Conservation (phyloP, 2,797 vertebrate species). For the Tiaroga cobitis region DNA sequence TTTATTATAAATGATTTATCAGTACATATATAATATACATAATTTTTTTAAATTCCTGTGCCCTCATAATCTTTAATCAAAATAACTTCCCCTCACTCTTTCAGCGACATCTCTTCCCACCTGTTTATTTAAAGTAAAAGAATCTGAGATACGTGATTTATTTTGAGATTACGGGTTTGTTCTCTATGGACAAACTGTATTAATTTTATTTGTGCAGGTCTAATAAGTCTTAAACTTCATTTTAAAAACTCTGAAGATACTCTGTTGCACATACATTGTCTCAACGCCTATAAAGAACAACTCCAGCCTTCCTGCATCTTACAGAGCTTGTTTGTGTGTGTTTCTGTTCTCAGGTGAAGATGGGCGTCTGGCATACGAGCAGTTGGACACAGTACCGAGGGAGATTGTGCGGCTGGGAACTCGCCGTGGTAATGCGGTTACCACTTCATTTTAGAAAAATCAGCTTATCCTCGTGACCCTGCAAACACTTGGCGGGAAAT, state of each 20-base stretch:
- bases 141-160: not conserved
- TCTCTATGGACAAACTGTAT: not conserved
- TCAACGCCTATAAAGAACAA: not conserved
- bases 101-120: too few species aligned
- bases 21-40: too few species aligned
- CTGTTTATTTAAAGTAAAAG: not conserved
- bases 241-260: not conserved
- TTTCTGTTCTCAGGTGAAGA: conserved; percentile 85
- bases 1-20: too few species aligned
- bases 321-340: not conserved
- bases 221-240: not conserved
- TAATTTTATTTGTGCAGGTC: not conserved
- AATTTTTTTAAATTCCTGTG: too few species aligned
- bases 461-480: conserved; percentile 28
- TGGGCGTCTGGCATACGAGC: conserved; percentile 92
- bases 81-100: too few species aligned
- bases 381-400: conserved; percentile 88
- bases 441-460: conserved; percentile 86
- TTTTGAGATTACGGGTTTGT: not conserved
- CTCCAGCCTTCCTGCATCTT: not conserved
- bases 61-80: too few species aligned
- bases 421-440: conserved; percentile 83
- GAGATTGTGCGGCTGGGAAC: conserved; percentile 83
- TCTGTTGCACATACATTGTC: not conserved
- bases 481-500: conserved; percentile 3